Base-by-base conservation (phyloP, 2,113 vertebrate species). In the Carollia perspicillata region DNA sequence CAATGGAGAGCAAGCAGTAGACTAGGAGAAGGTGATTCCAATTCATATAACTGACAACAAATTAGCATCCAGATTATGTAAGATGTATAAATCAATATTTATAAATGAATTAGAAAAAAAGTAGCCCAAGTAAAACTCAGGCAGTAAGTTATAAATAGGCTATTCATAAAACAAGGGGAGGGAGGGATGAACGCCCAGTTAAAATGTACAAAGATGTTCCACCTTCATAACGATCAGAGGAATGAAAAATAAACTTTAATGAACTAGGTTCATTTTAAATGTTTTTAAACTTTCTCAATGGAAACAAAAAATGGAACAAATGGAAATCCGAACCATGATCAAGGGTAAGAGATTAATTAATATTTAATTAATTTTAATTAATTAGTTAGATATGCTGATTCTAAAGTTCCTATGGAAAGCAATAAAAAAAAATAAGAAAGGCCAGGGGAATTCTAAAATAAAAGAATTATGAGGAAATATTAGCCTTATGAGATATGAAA, bases 241-340 rank as follows among this genome's bases (percentile, higher is more conserved):
- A 87, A 95, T 88, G 69, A 33, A 92, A 87, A 87, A n/a, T 87
- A 92, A 74, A 66, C 20, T 74, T 74, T 66, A 87, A 90, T 77
- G 60, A 69, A 75, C n/a, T 49, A 33, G 28, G 30, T 58, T 37
- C 55, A 55, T 42, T 81, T 65, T 8, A 37, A 90, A 87, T 58
- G 1, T 40, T 69, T 55, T 84, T 77, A 77, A 83, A 75, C 9
- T 81, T 47, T 65, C 63, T 51, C 77, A 33, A 87, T 55, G 79
- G 33, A 88, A 42, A 92, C 12, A 60, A 65, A 47, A 75, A 53
- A 58, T 77, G 49, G 47, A 89, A 47, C 58, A 81, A 87, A 87
- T 66, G 66, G 55, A 95, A 95, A 91, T 33, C 12, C 83, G 66
- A 92, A 87, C 30, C 18, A 60, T 51, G 33, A n/a, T 51, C n/a